phyloP scores from a whole-genome alignment of 2,113 vertebrate species.

The Vidua macroura region DNA sequence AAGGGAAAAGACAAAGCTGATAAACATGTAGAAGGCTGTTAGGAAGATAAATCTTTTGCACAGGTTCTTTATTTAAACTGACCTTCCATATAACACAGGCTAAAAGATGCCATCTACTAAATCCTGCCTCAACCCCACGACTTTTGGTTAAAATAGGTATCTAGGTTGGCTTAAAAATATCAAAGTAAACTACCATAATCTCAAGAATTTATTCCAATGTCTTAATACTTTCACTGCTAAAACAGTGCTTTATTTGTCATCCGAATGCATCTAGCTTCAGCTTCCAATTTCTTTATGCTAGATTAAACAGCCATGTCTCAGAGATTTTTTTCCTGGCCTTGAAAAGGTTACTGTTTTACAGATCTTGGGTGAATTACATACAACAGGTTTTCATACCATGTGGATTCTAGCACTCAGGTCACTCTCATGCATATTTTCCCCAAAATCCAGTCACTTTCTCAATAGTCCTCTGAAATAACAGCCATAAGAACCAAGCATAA shows the following conservation, averaged over 20 bases:
- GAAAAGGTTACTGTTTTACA: neutral
- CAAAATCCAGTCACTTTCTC: neutral
- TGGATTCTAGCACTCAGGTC: neutral
- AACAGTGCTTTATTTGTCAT: neutral
- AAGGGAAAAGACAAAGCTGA: neutral
- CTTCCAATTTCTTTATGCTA: neutral
- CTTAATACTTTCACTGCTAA: neutral
- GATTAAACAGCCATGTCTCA: neutral
- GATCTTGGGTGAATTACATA: neutral
- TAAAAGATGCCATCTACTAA: neutral
- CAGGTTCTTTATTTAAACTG: neutral
- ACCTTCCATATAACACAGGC: neutral
- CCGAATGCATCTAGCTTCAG: neutral
- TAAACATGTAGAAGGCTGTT: neutral
- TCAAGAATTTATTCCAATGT: neutral
- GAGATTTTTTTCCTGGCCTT: neutral
- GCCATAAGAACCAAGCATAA: neutral
- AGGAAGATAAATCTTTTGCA: neutral
- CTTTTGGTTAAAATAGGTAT: neutral
- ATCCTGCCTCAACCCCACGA: neutral
- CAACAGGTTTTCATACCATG: neutral
- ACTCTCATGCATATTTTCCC: neutral
- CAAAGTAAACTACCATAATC: neutral
- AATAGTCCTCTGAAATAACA: neutral
- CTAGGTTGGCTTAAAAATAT: neutral